Evolutionary conservation across 2,113 vertebrate genomes (phyloP).

Genomic region (Baryphthengus martii): DNA sequence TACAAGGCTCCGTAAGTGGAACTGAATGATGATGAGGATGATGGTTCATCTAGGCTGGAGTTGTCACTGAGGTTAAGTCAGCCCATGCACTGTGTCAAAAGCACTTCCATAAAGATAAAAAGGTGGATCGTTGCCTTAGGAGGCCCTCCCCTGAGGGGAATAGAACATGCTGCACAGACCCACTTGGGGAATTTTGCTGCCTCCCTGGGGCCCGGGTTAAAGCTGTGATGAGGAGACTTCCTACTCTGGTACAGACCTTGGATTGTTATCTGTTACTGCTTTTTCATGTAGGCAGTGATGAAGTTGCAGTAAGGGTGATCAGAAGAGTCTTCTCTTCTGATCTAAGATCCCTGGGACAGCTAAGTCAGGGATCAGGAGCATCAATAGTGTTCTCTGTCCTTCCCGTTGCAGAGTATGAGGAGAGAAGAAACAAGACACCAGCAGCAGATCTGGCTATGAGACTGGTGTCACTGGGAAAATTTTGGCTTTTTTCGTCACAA

Average conservation of each 20-base stretch:
- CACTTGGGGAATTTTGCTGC: background rate
- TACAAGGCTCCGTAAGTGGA: background rate
- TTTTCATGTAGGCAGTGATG: background rate
- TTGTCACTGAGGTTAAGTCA: background rate
- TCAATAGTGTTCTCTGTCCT: background rate
- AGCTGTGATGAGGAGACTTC: background rate
- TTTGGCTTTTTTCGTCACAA: background rate
- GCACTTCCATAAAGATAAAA: background rate
- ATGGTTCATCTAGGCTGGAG: background rate
- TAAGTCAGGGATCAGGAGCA: background rate
- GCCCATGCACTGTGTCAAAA: background rate
- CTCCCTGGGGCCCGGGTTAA: background rate
- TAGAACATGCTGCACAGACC: background rate
- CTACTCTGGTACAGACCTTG: background rate
- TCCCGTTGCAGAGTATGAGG: background rate
- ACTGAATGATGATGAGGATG: rapidly evolving
- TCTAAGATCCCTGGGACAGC: background rate
- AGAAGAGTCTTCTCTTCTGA: background rate
- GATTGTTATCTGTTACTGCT: background rate
- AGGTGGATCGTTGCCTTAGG: no score
- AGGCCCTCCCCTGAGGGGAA: background rate
- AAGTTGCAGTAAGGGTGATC: background rate
- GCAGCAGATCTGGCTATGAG: background rate
- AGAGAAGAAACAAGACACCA: background rate
- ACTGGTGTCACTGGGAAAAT: background rate